Conservation (phyloP, 1,140 invertebrate species). For the Panagrolaimus sp. region DNA sequence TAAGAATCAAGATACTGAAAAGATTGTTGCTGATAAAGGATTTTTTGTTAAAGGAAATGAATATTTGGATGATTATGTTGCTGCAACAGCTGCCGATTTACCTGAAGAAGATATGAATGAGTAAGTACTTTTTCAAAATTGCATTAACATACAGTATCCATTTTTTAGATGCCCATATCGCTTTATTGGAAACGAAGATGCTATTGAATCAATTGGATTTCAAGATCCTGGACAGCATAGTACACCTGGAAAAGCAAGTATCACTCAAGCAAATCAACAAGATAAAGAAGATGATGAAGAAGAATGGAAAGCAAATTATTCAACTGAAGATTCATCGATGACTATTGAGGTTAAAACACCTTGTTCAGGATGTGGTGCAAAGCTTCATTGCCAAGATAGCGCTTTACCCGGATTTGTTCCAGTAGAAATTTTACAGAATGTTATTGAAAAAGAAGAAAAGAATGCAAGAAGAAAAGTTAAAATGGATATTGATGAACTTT, state of each 20-base stretch:
- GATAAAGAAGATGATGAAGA: slow-evolving; percentile 14
- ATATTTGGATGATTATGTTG: slow-evolving; percentile 35
- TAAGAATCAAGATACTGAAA: background rate
- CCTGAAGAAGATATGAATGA: slow-evolving; percentile 40
- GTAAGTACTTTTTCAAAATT: slow-evolving; percentile 2
- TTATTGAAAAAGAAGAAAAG: slow-evolving; percentile 23
- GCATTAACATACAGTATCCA: too few relatives aligned
- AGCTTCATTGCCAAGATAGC: slow-evolving; percentile 73
- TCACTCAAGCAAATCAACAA: background rate
- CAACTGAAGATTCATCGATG: slow-evolving; percentile 53
- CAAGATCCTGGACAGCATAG: slow-evolving; percentile 38
- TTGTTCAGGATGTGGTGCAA: slow-evolving; percentile 85
- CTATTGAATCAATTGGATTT: slow-evolving; percentile 49
- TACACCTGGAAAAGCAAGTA: slow-evolving; percentile 2
- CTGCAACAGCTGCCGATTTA: slow-evolving; percentile 24
- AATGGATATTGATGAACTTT: slow-evolving; percentile 63
- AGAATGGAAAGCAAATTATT: slow-evolving; percentile 36
- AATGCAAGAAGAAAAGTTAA: slow-evolving; percentile 62
- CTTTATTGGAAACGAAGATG: slow-evolving; percentile 25
- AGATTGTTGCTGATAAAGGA: slow-evolving; percentile 23
- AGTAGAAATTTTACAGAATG: slow-evolving; percentile 69
- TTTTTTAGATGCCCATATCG: slow-evolving; percentile 16
- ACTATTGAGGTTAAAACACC: slow-evolving; percentile 45
- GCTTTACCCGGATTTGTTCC: slow-evolving; percentile 66
- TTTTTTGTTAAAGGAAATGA: slow-evolving; percentile 32